Percentiles rank a stretch among this genome's conserved stretches.
Conservation (phyloP, 2,888 invertebrate genomes). For the Lepidochrysops patricia region DNA sequence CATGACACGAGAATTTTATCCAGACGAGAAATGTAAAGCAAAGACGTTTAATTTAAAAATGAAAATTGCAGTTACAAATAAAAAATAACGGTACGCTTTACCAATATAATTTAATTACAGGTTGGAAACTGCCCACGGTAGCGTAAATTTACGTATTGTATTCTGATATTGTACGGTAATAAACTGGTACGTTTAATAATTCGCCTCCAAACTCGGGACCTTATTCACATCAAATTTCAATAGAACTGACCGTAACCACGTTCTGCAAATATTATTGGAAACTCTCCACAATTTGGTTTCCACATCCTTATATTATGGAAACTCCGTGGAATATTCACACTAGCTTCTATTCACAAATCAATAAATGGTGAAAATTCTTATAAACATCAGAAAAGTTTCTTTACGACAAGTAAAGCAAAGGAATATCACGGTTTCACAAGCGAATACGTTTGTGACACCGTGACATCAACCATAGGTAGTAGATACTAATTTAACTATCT, state of each 20-base stretch:
- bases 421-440: too few relatives aligned
- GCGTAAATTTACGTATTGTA: neutral
- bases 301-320: neutral
- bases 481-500: too few relatives aligned
- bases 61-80: neutral
- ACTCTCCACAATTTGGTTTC: neutral
- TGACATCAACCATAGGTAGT: too few relatives aligned
- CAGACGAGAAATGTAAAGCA: too few relatives aligned
- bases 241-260: neutral
- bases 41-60: neutral
- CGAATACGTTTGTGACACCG: too few relatives aligned
- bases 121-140: neutral
- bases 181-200: neutral
- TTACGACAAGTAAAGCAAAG: too few relatives aligned
- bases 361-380: too few relatives aligned
- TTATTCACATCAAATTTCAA: neutral
- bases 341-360: too few relatives aligned
- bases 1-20: too few relatives aligned
- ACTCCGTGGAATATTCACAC: too few relatives aligned
- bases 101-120: neutral
- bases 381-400: too few relatives aligned
- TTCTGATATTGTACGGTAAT: neutral
- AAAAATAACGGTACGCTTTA: neutral
- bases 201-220: neutral
- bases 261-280: neutral